Evolutionary conservation across 2,113 vertebrate genomes (phyloP).

Genomic region (Ctenodactylus gundi): DNA sequence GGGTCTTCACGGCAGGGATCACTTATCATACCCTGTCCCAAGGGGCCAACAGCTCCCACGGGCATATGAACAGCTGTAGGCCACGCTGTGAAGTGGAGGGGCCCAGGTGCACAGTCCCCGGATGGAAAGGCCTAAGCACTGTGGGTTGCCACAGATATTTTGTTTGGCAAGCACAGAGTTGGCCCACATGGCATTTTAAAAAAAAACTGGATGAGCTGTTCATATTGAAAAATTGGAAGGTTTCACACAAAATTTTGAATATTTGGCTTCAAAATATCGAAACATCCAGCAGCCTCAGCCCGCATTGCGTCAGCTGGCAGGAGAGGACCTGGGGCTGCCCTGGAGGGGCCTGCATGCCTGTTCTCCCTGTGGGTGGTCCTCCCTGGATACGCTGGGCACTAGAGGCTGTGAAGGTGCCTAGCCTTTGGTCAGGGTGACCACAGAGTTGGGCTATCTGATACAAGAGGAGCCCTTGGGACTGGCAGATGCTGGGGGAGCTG

Average conservation of each 20-base stretch:
- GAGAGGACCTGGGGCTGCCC: background rate
- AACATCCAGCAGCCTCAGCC: background rate
- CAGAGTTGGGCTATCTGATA: background rate
- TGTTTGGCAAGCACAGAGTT: background rate
- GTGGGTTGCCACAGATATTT: background rate
- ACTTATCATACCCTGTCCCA: background rate
- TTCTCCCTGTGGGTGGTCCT: background rate
- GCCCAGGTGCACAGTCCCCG: background rate
- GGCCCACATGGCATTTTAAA: background rate
- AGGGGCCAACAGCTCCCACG: too few relatives aligned
- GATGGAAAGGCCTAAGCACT: background rate
- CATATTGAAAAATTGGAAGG: background rate
- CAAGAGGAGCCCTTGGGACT: background rate
- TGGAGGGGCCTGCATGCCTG: background rate
- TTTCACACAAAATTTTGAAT: conserved; percentile 17
- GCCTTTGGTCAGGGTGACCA: background rate
- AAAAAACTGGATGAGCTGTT: background rate
- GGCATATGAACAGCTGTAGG: background rate
- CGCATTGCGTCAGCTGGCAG: background rate
- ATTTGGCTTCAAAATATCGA: background rate
- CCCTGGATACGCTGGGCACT: too few relatives aligned
- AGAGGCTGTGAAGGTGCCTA: background rate
- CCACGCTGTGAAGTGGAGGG: background rate
- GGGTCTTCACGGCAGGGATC: background rate
- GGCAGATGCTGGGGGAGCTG: background rate